phyloP scores from a whole-genome alignment of 2,888 invertebrate genomes.

The Rhagophthalmus giganteus region DNA sequence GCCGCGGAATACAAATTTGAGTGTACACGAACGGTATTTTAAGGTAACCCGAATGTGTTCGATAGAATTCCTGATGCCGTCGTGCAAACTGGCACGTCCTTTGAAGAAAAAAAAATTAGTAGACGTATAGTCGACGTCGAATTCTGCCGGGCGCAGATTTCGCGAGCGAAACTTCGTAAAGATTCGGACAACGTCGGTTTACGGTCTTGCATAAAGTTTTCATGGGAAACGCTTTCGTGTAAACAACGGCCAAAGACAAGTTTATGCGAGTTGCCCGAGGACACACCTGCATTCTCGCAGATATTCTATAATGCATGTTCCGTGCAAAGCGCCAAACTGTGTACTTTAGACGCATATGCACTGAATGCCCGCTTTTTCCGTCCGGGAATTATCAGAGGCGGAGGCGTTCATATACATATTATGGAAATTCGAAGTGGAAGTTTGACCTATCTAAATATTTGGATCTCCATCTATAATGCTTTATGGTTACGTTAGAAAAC shows the following conservation, averaged over 20 bases:
- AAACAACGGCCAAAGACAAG: slow-evolving; percentile 29
- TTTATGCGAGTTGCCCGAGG: slow-evolving; percentile 26
- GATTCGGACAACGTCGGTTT: too few species aligned
- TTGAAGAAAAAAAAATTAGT: too few species aligned
- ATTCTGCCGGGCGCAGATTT: too few species aligned
- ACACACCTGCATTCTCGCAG: slow-evolving; percentile 25
- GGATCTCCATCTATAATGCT: slow-evolving; percentile 8
- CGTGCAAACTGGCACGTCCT: too few species aligned
- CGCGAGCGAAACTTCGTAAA: too few species aligned
- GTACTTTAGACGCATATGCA: slow-evolving; percentile 15
- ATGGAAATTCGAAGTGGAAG: slow-evolving; percentile 13
- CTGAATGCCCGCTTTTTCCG: slow-evolving; percentile 17
- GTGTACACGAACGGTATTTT: slow-evolving; percentile 7
- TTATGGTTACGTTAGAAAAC: slow-evolving; percentile 5
- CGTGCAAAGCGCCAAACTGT: slow-evolving; percentile 22
- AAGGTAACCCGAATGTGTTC: slow-evolving; percentile 6
- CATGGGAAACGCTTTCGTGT: slow-evolving; percentile 28
- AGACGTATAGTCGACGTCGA: too few species aligned
- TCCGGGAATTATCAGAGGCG: slow-evolving; percentile 8
- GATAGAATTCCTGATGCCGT: slow-evolving; percentile 1
- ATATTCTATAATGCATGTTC: slow-evolving; percentile 26
- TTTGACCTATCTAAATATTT: slow-evolving; percentile 22
- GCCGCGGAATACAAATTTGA: slow-evolving; percentile 20
- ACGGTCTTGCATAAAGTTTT: slow-evolving; percentile 29
- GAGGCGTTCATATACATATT: slow-evolving; percentile 8